These are phyloP conservation scores for Eucriotettix oculatus DNA, from an alignment of 2,888 invertebrate species.

Conservation along the genomic window DNA sequence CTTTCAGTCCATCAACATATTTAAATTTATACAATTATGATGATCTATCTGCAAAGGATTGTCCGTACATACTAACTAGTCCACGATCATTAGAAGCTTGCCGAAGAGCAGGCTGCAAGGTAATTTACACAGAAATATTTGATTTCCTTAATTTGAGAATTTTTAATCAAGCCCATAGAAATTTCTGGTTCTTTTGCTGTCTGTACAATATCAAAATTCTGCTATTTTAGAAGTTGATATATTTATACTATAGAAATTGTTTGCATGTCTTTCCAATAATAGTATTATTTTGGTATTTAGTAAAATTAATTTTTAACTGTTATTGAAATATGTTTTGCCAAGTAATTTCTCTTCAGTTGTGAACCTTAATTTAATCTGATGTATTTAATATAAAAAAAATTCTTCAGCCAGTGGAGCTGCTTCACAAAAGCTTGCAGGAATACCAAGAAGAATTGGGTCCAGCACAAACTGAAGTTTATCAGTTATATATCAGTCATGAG, in stretches of 20 bases:
- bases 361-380: too few species aligned
- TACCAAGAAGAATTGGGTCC: slow-evolving; percentile 20
- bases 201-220: too few species aligned
- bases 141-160: too few species aligned
- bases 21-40: slow-evolving; percentile 33
- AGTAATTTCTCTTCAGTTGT: too few species aligned
- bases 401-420: slow-evolving; percentile 24
- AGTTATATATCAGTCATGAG: slow-evolving; percentile 9
- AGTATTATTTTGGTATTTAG: too few species aligned
- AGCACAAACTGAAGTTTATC: slow-evolving; percentile 4
- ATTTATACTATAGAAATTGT: too few species aligned
- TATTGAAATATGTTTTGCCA: too few species aligned
- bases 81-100: slow-evolving; percentile 35
- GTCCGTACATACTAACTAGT: slow-evolving; percentile 34
- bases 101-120: slow-evolving; percentile 29
- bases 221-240: too few species aligned
- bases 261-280: too few species aligned
- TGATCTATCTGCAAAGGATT: slow-evolving; percentile 25
- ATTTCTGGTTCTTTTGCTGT: too few species aligned
- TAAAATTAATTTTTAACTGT: too few species aligned
- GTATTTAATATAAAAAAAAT: not conserved
- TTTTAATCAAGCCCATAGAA: too few species aligned
- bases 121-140: slow-evolving; percentile 15
- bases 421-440: slow-evolving; percentile 22
- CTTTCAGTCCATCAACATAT: slow-evolving; percentile 6